Base-by-base conservation (phyloP, 2,113 vertebrate genomes). In the Lagopus muta region DNA sequence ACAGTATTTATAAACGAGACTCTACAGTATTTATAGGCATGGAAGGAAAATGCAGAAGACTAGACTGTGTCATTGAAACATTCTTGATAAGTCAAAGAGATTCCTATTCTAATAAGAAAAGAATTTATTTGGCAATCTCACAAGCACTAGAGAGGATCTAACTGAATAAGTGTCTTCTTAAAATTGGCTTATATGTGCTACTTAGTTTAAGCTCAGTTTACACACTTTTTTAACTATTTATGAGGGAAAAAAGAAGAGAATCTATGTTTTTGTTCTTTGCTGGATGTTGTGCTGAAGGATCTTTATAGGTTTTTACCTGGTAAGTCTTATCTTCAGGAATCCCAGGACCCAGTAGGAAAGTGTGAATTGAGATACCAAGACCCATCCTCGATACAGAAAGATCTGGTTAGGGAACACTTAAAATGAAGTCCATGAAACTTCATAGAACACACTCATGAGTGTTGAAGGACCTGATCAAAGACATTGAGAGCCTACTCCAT, bases 11-110 rank as follows among this genome's bases (percentile, higher is more conserved):
- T 48, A 70, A 66, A 55, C 25, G 81, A 36, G 47, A 65, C 15
- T 76, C 10, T 50, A 50, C 57, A 38, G 32, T 40, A 70, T 85
- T 85, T 91, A 82, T 55, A 77, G 60, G 47, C 36, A 78, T 83
- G 15, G 70, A 86, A 67, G 79, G 52, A 83, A 89, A 74, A 94
- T 10, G 10, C 42, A 65, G 34, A 60, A 71, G 82, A 62, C 36
- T 38, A 42, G 94, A 43, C 12, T 45, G 38, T 77, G 85, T 61
- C 47, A 72, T 81, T 75, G n/a, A 61, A 88, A 69, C 43, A 66
- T 54, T 61, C n/a, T 86, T 83, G 24, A 81, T 36, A 88, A 81
- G 86, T 81, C 82, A 72, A 71, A 87, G 34, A 85, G 8, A 24
- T 30, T 88, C 45, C 20, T 71, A 27, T 38, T 82, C 57, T 38